These are phyloP conservation scores for Catostylus mosaicus DNA, from an alignment of 30 jellyfish, hydroid and myxozoan genomes.

Conservation along the genomic window DNA sequence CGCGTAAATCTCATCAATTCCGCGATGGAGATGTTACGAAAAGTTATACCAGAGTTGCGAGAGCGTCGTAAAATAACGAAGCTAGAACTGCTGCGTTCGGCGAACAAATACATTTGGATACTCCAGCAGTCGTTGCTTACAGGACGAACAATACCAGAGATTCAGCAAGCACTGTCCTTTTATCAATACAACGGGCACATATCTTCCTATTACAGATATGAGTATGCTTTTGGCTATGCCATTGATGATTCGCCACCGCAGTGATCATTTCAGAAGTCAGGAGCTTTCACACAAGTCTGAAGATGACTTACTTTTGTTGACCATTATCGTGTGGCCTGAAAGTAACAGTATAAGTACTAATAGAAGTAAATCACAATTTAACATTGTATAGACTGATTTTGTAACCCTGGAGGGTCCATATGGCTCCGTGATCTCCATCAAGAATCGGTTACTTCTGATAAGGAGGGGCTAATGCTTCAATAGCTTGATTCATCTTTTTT, in stretches of 20 bases:
- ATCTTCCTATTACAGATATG: constrained; percentile 1
- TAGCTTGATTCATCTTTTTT: too few relatives aligned
- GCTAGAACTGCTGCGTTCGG: constrained; percentile 86
- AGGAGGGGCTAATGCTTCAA: too few relatives aligned
- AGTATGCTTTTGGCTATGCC: neutral
- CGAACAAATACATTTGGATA: constrained; percentile 84
- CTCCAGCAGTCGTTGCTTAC: constrained; percentile 78
- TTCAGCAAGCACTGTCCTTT: constrained; percentile 26
- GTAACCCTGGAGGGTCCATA: too few relatives aligned
- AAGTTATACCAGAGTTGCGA: constrained; percentile 82
- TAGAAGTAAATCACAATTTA: too few relatives aligned
- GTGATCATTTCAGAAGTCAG: too few relatives aligned
- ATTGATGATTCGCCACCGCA: neutral
- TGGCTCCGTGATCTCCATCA: too few relatives aligned
- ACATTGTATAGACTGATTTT: too few relatives aligned
- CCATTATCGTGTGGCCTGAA: too few relatives aligned
- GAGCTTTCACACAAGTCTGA: too few relatives aligned
- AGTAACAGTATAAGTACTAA: too few relatives aligned
- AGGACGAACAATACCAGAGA: constrained; percentile 67
- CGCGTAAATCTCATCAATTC: constrained; percentile 93
- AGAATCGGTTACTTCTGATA: too few relatives aligned
- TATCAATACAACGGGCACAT: constrained; percentile 40
- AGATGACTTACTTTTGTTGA: too few relatives aligned
- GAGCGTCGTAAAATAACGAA: constrained; percentile 86
- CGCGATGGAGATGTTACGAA: constrained; percentile 88